Evolutionary conservation across 37 sponge, comb jelly and placozoan genomes (phyloP).

Genomic region (Geodia barretti): DNA sequence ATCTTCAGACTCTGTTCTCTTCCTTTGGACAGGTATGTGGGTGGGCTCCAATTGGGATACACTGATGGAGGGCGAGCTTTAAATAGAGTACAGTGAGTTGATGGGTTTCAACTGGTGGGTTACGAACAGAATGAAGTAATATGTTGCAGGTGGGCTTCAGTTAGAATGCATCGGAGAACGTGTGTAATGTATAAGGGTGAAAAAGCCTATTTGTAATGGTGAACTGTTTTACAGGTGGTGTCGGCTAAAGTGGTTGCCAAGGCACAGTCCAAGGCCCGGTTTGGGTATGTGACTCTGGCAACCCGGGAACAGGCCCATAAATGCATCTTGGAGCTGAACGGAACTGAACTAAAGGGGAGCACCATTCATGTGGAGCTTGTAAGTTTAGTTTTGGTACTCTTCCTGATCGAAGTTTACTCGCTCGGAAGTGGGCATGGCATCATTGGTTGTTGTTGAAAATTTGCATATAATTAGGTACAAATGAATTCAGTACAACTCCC

Average conservation of each 20-base stretch:
- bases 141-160: not conserved
- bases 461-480: no score
- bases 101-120: not conserved
- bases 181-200: not conserved
- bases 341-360: constrained; percentile 52
- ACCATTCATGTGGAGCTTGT: constrained; percentile 60
- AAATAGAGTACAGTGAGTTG: constrained; percentile 8
- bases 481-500: no score
- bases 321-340: constrained; percentile 53
- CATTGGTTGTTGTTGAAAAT: no score
- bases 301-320: constrained; percentile 46
- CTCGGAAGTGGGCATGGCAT: no score
- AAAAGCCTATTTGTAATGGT: not conserved
- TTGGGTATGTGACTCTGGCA: constrained; percentile 66
- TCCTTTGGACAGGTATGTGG: constrained; percentile 50
- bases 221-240: constrained; percentile 44
- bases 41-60: no score
- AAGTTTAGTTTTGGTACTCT: no score
- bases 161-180: not conserved
- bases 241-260: constrained; percentile 69
- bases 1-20: constrained; percentile 64
- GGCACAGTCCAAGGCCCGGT: constrained; percentile 23
- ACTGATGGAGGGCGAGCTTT: no score
- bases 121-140: not conserved
- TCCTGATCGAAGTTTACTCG: no score